Conservation (phyloP, 2,797 vertebrate species). For the Pangasius mekongensis region DNA sequence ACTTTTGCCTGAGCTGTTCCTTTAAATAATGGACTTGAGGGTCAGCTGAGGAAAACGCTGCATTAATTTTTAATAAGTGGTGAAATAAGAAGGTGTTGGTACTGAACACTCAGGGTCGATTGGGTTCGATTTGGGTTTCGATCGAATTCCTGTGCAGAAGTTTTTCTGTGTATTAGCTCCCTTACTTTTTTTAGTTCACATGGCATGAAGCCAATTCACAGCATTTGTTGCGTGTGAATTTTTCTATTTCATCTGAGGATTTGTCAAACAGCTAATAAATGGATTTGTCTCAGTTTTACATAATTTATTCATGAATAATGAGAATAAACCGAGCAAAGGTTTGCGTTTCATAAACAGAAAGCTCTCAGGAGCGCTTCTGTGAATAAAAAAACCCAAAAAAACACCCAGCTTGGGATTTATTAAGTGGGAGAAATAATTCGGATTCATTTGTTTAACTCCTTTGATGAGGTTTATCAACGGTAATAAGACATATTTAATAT, state of each 20-base stretch:
- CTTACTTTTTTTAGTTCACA: neutral
- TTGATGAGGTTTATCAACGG: neutral
- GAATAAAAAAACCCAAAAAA: neutral
- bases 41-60: neutral
- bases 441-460: too few species aligned
- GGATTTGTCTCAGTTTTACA: slow-evolving; percentile 26
- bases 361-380: neutral
- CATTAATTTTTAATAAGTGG: neutral
- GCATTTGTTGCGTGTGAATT: neutral
- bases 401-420: neutral
- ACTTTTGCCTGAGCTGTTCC: neutral
- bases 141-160: neutral
- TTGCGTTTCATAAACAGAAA: neutral
- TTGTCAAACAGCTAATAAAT: slow-evolving; percentile 26
- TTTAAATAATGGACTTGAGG: neutral
- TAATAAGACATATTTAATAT: too few species aligned
- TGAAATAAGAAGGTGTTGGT: too few species aligned
- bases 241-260: slow-evolving; percentile 16
- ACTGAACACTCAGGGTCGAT: neutral
- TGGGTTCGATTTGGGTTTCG: neutral
- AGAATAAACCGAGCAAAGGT: neutral
- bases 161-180: neutral
- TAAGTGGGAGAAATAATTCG: neutral
- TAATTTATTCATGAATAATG: slow-evolving; percentile 33
- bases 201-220: neutral